phyloP scores from a whole-genome alignment of 1,140 invertebrate species.

The Ceratitis capitata region DNA sequence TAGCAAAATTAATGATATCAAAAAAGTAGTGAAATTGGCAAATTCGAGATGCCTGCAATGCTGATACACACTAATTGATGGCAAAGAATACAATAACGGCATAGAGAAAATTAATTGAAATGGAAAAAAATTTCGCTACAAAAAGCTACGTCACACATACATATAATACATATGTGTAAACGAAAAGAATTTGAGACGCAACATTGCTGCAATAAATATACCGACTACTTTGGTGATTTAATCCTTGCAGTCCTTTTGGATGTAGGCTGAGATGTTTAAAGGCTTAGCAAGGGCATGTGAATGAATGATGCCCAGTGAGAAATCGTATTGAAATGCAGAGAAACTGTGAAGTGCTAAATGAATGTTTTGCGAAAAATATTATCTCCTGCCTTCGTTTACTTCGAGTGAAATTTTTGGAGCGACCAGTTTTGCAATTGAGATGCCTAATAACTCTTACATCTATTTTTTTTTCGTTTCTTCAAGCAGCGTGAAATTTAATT shows the following conservation, averaged over 20 bases:
- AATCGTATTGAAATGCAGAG: too few species aligned
- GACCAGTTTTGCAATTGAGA: too few species aligned
- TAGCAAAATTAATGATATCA: conserved; percentile 6
- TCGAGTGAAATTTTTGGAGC: too few species aligned
- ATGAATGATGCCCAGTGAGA: not conserved
- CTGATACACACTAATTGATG: conserved; percentile 30
- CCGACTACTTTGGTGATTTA: conserved; percentile 5
- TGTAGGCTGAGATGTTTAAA: too few species aligned
- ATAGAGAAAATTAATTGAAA: not conserved
- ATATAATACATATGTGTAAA: too few species aligned
- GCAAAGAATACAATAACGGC: conserved; percentile 11
- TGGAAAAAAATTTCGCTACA: not conserved
- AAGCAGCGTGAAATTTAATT: too few species aligned
- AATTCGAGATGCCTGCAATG: conserved; percentile 34
- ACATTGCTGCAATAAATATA: conserved; percentile 3
- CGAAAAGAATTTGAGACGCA: conserved; percentile 11
- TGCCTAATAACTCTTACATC: too few species aligned
- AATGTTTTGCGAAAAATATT: too few species aligned
- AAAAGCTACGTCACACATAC: not conserved
- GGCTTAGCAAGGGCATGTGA: not conserved
- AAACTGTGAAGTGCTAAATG: too few species aligned
- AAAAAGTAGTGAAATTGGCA: not conserved
- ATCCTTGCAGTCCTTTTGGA: not conserved
- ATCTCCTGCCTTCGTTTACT: too few species aligned
- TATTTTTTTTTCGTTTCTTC: too few species aligned